Evolutionary conservation across 2,888 invertebrate species (phyloP).

Genomic region (Argynnis bischoffii): DNA sequence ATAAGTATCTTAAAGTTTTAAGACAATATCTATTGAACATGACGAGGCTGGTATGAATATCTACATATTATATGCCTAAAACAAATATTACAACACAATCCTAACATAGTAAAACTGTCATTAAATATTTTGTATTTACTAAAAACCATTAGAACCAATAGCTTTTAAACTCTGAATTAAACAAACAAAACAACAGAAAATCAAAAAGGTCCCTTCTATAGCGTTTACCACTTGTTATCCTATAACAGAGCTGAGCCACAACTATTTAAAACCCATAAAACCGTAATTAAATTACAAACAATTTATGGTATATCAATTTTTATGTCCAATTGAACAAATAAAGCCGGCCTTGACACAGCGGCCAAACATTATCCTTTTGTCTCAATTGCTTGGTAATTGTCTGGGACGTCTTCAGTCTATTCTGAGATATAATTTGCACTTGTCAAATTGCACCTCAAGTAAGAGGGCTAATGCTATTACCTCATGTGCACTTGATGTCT

Average conservation of each 20-base stretch:
- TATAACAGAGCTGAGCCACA: not conserved
- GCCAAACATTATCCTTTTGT: conserved; percentile 81
- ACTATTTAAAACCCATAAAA: conserved; percentile 34
- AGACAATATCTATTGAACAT: too few relatives aligned
- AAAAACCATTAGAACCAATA: too few relatives aligned
- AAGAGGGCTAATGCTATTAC: conserved; percentile 48
- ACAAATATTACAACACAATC: too few relatives aligned
- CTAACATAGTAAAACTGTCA: too few relatives aligned
- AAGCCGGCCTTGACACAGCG: conserved; percentile 71
- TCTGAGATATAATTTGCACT: conserved; percentile 78
- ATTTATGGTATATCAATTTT: conserved; percentile 60
- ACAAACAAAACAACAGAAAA: not conserved
- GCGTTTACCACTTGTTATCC: not conserved
- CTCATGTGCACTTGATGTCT: conserved; percentile 25
- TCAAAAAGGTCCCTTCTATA: not conserved
- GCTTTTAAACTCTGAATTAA: too few relatives aligned
- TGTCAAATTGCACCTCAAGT: conserved; percentile 75
- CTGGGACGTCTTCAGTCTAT: conserved; percentile 72
- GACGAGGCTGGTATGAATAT: too few relatives aligned
- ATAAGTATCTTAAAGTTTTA: too few relatives aligned
- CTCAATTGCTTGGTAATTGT: conserved; percentile 79
- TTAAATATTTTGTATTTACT: too few relatives aligned
- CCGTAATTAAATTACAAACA: conserved; percentile 33
- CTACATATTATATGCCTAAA: too few relatives aligned
- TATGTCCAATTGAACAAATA: conserved; percentile 71